Percentiles rank a stretch among this genome's conserved stretches.
Evolutionary conservation across 2,797 vertebrate species (phyloP).

Genomic region (Acanthiza pusilla): DNA sequence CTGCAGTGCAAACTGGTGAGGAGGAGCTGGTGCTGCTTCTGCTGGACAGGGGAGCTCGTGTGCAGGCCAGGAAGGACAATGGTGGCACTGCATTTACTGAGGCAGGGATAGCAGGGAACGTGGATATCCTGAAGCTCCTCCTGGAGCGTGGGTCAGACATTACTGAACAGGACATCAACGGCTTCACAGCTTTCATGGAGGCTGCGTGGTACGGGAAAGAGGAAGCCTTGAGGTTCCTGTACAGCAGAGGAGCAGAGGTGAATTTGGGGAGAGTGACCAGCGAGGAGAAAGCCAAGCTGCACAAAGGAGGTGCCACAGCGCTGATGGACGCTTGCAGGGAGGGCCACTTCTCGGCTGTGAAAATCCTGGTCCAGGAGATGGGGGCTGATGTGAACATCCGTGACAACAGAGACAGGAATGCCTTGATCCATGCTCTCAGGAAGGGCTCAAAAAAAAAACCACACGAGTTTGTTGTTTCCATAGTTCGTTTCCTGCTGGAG

Average conservation of each 20-base stretch:
- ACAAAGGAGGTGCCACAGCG: slow-evolving; percentile 67
- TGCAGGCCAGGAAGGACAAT: slow-evolving; percentile 55
- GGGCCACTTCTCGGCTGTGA: background rate
- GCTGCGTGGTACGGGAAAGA: background rate
- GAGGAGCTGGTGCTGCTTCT: slow-evolving; percentile 48
- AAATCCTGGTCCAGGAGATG: slow-evolving; percentile 63
- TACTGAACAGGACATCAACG: slow-evolving; percentile 38
- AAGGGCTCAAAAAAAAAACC: rapidly evolving
- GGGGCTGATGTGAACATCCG: slow-evolving; percentile 36
- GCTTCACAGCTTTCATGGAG: slow-evolving; percentile 78
- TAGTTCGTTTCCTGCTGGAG: slow-evolving; percentile 32
- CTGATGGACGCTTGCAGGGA: slow-evolving; percentile 69
- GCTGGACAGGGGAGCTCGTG: slow-evolving; percentile 53
- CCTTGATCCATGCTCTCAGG: slow-evolving; percentile 55
- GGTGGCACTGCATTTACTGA: slow-evolving; percentile 69
- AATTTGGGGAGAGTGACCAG: slow-evolving; percentile 46
- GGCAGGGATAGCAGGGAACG: slow-evolving; percentile 29
- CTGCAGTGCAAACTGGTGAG: background rate
- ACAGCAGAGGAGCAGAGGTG: slow-evolving; percentile 48
- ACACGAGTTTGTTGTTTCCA: background rate
- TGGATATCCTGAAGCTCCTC: slow-evolving; percentile 47
- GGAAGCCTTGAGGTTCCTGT: slow-evolving; percentile 62
- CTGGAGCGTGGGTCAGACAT: slow-evolving; percentile 27
- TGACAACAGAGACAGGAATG: slow-evolving; percentile 70
- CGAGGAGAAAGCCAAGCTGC: slow-evolving; percentile 28